phyloP scores from a whole-genome alignment of 2,113 vertebrate genomes.

The Silurus glanis region DNA sequence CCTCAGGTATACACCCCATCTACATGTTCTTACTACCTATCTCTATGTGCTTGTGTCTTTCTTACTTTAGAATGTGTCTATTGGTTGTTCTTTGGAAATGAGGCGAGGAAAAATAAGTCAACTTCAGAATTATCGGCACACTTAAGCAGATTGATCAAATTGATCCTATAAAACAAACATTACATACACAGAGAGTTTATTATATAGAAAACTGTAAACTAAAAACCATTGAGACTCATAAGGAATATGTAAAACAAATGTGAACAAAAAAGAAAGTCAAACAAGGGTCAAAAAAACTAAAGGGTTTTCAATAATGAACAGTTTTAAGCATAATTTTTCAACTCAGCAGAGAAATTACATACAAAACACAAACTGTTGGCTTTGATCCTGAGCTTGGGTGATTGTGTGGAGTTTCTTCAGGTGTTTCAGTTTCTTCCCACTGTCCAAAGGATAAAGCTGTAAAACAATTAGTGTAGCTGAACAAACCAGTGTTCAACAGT shows the following conservation, averaged over 20 bases:
- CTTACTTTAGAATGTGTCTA: too few relatives aligned
- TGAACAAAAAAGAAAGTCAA: neutral
- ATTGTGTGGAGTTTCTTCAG: too few relatives aligned
- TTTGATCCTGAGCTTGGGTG: too few relatives aligned
- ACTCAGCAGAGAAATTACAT: too few relatives aligned
- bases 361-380: too few relatives aligned
- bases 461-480: too few relatives aligned
- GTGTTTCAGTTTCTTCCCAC: too few relatives aligned
- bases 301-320: neutral
- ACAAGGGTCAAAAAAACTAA: neutral
- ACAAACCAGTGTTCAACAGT: too few relatives aligned
- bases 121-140: neutral
- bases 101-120: neutral
- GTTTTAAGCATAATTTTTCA: too few relatives aligned
- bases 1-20: constrained; percentile 69
- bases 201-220: neutral
- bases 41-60: neutral
- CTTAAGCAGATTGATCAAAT: neutral
- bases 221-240: neutral
- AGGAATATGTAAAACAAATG: neutral
- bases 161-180: neutral
- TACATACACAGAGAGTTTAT: neutral
- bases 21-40: neutral
- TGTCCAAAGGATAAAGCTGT: too few relatives aligned
- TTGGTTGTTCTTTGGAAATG: neutral